Base-by-base conservation (phyloP, 2,797 vertebrate species). In the Tachyglossus aculeatus region DNA sequence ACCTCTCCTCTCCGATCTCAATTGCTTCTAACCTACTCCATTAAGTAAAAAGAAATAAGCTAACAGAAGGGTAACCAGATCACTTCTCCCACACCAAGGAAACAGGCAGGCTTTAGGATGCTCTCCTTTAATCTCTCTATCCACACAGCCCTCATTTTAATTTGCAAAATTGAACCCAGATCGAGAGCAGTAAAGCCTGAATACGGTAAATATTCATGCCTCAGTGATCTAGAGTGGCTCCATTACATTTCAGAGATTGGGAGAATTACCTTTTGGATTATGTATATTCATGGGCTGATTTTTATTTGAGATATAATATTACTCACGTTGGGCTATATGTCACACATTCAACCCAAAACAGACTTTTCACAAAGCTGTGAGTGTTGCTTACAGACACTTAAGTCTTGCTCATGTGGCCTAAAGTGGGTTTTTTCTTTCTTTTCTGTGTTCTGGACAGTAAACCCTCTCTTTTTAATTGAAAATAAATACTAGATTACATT, bases 111-210 rank as follows among this genome's bases (percentile, higher is more conserved):
- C 86, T 88, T 81, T 78, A 50, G 88, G 87, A 88, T 86, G 88
- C 89, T 90, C 90, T 76, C 69, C 85, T 88, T 85, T 94, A 94
- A 94, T 94, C 93, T 93, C 92, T 89, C 89, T 89, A 90, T 92
- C 92, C 91, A 88, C 90, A 90, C 86, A 80, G 86, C 81, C 88
- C 89, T 92, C 92, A 83, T 93, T 94, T 94, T 94, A 94, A 93
- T 94, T 93, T 94, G 90, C 91, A 92, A 94, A 94, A 94, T 94
- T 93, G 93, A 92, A 90, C 88, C 86, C 89, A 92, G 91, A 89
- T 92, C 81, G 84, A 92, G 90, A 91, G 91, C 92, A 90, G 90
- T 90, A 93, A 94, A 93, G 92, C 93, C 91, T 81, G 89, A 89
- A 86, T 87, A 89, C 70, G 19, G 93, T 92, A 94, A 94, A 94